Percentiles rank a stretch among this genome's conserved stretches.
phyloP scores from a whole-genome alignment of 1,140 invertebrate species.

The Meloidogyne chitwoodi region DNA sequence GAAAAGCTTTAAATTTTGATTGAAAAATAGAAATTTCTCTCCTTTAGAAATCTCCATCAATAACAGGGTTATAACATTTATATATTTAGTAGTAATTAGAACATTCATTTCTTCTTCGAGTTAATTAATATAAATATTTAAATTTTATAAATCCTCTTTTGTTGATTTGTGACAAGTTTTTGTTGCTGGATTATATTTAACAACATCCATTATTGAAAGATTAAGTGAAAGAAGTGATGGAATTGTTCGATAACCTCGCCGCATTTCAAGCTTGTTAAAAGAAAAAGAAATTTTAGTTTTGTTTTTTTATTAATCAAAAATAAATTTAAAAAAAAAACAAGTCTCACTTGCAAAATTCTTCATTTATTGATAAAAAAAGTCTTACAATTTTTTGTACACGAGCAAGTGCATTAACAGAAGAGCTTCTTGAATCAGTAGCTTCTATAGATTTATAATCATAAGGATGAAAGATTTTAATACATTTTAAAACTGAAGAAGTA shows the following conservation, averaged over 20 bases:
- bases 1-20: too few species aligned
- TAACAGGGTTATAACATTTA: too few species aligned
- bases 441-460: background rate
- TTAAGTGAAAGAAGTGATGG: background rate
- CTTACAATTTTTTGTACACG: slow-evolving; percentile 12
- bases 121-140: too few species aligned
- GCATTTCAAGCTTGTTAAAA: background rate
- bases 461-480: background rate
- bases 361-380: background rate
- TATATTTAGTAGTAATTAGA: too few species aligned
- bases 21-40: too few species aligned
- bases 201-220: background rate
- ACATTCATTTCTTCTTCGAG: too few species aligned
- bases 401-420: background rate
- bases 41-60: too few species aligned
- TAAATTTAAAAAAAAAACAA: background rate
- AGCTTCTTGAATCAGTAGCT: background rate
- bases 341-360: background rate
- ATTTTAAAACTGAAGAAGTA: background rate
- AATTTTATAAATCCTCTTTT: too few species aligned
- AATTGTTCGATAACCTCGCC: background rate
- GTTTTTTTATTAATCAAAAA: background rate
- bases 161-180: too few species aligned
- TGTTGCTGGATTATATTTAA: background rate
- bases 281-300: background rate